Base-by-base conservation (phyloP, 2,797 vertebrate species). In the Syncerus caffer region DNA sequence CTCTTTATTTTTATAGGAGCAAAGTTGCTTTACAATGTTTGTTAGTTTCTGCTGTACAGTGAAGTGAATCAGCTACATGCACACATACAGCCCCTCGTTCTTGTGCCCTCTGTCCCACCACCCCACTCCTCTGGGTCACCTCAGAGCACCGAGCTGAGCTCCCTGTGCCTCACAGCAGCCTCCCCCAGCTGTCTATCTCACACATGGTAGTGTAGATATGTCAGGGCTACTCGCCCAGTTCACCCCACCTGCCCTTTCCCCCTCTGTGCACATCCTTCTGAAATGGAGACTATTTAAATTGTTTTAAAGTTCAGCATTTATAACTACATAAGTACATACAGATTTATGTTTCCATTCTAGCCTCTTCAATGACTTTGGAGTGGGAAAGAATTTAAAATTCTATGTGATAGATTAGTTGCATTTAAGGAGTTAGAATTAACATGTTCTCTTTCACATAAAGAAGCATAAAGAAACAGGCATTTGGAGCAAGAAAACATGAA, bases 71-170 rank as follows among this genome's bases (percentile, higher is more conserved):
- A 2, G 23, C 23, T 14, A 2, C 1, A 23, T 1, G 71, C 38
- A 25, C 7, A 25, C 71, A 4, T 15, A 7, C 38, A 76, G 42
- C 6, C 12, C 34, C 34, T 38, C 11, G 0, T 13, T 23, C 67
- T 38, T 6, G 19, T 12, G 19, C 34, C 67, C 38, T 71, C 67
- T 12, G 64, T 34, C 34, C 64, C 67, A 38, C 19, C 67, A 71
- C 1, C 34, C n/a, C 11, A 1, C 1, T 12, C 10, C 11, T 23
- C 38, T 4, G 4, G 21, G 71, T 8, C 38, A 31, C 15, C 0
- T 3, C 38, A 45, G 38, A 45, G 71, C 71, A 27, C 71, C 1
- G 3, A 7, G 38, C 38, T 7, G 71, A 74, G 38, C 12, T 7
- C 38, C 23, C 21, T 42, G 6, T 27, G 21, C 12, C 1, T 0